phyloP scores from a whole-genome alignment of 2,797 vertebrate species.

The Pseudochromis fuscus region DNA sequence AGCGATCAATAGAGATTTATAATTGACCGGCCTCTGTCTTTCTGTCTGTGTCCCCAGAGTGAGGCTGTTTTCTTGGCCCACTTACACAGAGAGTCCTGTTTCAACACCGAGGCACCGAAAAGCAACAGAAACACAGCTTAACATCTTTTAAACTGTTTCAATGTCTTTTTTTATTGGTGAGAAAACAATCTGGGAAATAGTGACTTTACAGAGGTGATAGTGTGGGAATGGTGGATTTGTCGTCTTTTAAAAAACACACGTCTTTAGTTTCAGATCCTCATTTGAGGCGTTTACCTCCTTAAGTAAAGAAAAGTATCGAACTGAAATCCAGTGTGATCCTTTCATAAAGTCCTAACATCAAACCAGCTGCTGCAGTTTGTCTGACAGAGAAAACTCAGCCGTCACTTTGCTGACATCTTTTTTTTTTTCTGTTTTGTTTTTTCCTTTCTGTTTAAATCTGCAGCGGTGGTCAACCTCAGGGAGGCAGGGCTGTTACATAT shows the following conservation, averaged over 20 bases:
- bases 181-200: not conserved
- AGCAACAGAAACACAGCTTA: conserved; percentile 31
- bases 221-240: too few species aligned
- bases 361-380: not conserved
- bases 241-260: too few species aligned
- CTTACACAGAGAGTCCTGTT: conserved; percentile 64
- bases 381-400: not conserved
- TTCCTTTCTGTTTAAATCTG: not conserved
- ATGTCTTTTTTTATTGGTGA: too few species aligned
- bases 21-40: conserved; percentile 32
- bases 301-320: too few species aligned
- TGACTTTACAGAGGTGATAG: conserved; percentile 5
- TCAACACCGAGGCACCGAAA: conserved; percentile 35
- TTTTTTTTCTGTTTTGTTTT: not conserved
- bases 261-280: too few species aligned
- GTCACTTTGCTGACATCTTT: not conserved
- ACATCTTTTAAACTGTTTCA: conserved; percentile 1
- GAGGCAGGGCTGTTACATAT: conserved; percentile 21
- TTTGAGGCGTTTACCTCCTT: too few species aligned
- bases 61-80: conserved; percentile 66
- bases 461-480: not conserved
- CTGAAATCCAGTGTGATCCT: too few species aligned
- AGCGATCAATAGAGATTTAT: conserved; percentile 54
- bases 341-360: too few species aligned
- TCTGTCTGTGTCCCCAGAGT: conserved; percentile 33